Evolutionary conservation across 2,113 vertebrate genomes (phyloP), one percentile per base, ranked within the genome.

Genomic region (Lepus timidus): DNA sequence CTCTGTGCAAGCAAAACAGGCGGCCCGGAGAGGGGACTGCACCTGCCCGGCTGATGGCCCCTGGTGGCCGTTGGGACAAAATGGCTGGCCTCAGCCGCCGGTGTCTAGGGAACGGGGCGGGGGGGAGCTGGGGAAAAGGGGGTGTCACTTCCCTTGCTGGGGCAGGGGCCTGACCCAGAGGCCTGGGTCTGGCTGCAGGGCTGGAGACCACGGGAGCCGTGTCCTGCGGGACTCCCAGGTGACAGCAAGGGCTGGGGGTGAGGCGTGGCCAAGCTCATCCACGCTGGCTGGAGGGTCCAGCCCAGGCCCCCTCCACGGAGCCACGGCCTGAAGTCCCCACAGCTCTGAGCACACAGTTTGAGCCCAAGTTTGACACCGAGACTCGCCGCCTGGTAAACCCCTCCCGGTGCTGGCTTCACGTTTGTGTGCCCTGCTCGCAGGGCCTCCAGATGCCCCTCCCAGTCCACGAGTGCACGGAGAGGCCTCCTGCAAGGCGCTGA

Each of bases 281-380:
- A 44, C 6, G 44, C 44, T 7, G 44, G 44, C 44, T 7, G 44
- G 44, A 44, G 44, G 44, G 44, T 44, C 44, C 44, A 9, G 22
- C 65, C 55, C 65, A 2, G 36, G 51, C 62, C 75, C 49, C 1
- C 1, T 14, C 55, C 14, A 9, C 2, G 0, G 2, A 29, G 65
- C 52, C 29, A 9, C 12, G 20, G 29, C 52, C 74, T 78, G 52
- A 92, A 52, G 39, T 9, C 55, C 36, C 16, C 51, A 58, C 31
- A 9, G 23, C 62, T 73, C 62, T 1, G 51, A 92, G 52, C 93
- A 64, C 61, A 0, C 29, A 58, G n/a, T 51, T 80, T 75, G 49
- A 70, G 71, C 52, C 33, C 36, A 55, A 80, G 70, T 70, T 39
- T 76, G 65, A 67, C 62, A 62, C 31, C n/a, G 22, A 71, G 29